Conservation (phyloP, 2,888 invertebrate species). For the Drosophila lacicola region DNA sequence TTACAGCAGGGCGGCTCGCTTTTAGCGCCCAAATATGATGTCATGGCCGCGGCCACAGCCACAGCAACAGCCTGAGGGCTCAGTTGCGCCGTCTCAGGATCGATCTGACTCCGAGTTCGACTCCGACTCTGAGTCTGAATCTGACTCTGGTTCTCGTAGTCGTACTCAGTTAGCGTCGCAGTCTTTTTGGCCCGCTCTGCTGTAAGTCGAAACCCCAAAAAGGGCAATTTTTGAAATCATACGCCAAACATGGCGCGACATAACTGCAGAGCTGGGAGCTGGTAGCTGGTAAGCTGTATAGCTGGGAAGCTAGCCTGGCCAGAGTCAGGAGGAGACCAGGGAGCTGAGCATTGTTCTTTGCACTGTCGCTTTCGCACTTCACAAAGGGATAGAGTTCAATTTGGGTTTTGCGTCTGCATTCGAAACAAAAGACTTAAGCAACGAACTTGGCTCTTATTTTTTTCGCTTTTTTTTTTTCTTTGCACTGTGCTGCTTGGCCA, state of each 20-base stretch:
- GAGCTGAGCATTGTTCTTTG: conserved; percentile 78
- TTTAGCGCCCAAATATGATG: conserved; percentile 83
- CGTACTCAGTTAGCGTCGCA: conserved; percentile 2
- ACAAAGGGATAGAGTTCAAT: conserved; percentile 82
- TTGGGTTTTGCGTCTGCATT: conserved; percentile 77
- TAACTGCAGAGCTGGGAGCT: conserved; percentile 66
- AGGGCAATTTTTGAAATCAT: conserved; percentile 83
- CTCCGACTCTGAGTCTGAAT: conserved; percentile 3
- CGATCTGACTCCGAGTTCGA: conserved; percentile 5
- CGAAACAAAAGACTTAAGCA: conserved; percentile 82
- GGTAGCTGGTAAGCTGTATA: conserved; percentile 24
- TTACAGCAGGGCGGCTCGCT: conserved; percentile 79
- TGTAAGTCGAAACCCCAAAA: conserved; percentile 81
- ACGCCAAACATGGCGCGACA: conserved; percentile 82
- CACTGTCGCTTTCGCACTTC: conserved; percentile 82
- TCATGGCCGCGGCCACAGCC: conserved; percentile 64
- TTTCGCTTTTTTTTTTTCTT: conserved; percentile 28
- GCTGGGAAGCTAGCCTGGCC: conserved; percentile 25
- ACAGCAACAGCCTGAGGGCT: conserved; percentile 25
- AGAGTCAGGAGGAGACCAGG: conserved; percentile 8
- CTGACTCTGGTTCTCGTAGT: background rate
- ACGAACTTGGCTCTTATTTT: conserved; percentile 68
- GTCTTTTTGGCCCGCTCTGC: conserved; percentile 28
- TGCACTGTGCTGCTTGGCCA: conserved; percentile 3
- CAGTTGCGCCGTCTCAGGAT: conserved; percentile 14